Evolutionary conservation across 2,888 invertebrate genomes (phyloP), one percentile per base, ranked within the genome.

Genomic region (Polydrusus cervinus): DNA sequence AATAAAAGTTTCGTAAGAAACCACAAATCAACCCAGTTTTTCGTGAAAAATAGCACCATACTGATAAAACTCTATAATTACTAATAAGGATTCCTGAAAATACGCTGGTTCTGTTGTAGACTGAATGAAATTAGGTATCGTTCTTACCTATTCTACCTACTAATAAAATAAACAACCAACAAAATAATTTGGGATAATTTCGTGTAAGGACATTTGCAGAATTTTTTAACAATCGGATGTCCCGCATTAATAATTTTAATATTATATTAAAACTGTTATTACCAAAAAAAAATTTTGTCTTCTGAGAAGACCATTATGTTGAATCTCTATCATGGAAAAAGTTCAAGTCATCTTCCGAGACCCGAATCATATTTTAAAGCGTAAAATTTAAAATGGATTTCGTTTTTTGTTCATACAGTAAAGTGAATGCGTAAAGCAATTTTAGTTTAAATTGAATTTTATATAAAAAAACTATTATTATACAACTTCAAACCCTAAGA

Each of bases 301-400:
- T 47, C 47, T n/a, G 6, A 47, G 47, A 47, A 47, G 16, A 7
- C 6, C 14, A 16, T 7, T 45, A 45, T 16, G 3, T n/a, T 47
- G 47, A 47, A 8, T 8, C 9, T 47, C 47, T 30, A 53, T 53
- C 13, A 9, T 5, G 25, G 38, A 9, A 18, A 62, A 62, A 25
- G 16, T n/a, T 45, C 43, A 45, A 47, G 62, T 62, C 62, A 62
- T 45, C 25, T 40, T 13, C 2, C n/a, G 10, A 45, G 25, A 62
- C 43, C 14, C 60, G 43, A 38, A 40, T 43, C 13, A 57, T 43
- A 68, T 40, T 55, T 25, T 30, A 43, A 20, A 69, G n/a, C 69
- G 61, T 69, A 60, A 69, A 57, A 69, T 69, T 60, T 55, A 7
- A 69, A 55, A 60, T 30, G 45, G 60, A 61, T 47, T 57, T 49